Percentiles rank a stretch among this genome's conserved stretches.
phyloP scores from a whole-genome alignment of 1,140 invertebrate species.

The Pseudomyrmex cubaensis region DNA sequence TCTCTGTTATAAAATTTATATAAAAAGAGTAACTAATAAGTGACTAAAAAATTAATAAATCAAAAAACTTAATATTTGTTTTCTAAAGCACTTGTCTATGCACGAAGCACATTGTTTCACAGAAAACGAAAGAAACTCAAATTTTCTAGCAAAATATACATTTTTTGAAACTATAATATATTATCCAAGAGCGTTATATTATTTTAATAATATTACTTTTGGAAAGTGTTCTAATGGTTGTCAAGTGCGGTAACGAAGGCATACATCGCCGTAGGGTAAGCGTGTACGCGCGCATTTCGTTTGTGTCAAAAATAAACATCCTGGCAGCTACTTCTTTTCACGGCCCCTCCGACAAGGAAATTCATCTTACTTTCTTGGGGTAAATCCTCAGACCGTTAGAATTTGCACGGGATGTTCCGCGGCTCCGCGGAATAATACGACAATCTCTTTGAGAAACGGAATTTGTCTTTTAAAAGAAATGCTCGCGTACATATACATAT shows the following conservation, averaged over 20 bases:
- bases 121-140: no score
- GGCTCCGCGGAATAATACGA: not conserved
- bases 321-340: conserved; percentile 50
- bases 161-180: no score
- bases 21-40: no score
- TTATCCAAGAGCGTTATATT: no score
- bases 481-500: no score
- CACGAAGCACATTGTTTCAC: no score
- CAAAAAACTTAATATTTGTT: no score
- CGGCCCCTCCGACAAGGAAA: conserved; percentile 48
- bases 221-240: conserved; percentile 23
- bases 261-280: not conserved
- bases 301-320: conserved; percentile 64
- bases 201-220: not conserved
- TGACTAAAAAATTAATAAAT: not conserved
- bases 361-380: not conserved
- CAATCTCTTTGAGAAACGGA: not conserved
- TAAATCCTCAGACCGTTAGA: conserved; percentile 29
- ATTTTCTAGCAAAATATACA: no score
- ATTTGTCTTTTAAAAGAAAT: not conserved
- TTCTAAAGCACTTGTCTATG: no score
- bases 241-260: conserved; percentile 47
- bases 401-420: conserved; percentile 23
- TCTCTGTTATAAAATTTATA: no score
- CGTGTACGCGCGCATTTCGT: conserved; percentile 24